Evolutionary conservation across 1,140 invertebrate genomes (phyloP).

Genomic region (Mactra quadrangularis): DNA sequence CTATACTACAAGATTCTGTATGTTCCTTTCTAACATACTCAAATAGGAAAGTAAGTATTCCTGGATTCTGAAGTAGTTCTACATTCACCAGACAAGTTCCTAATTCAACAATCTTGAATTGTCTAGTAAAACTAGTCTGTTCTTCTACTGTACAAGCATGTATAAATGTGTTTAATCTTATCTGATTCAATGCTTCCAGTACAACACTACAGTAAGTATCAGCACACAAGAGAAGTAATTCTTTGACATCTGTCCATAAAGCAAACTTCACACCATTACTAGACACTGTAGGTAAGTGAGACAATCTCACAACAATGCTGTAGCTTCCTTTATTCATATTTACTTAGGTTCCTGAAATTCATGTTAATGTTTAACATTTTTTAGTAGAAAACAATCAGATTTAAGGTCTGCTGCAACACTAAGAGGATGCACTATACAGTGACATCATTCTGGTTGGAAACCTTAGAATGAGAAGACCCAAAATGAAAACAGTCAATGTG

Average conservation of each 20-base stretch:
- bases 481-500: too few species aligned
- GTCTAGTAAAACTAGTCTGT: slow-evolving; percentile 29
- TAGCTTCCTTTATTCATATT: neutral
- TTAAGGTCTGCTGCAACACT: too few species aligned
- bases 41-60: neutral
- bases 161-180: slow-evolving; percentile 14
- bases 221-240: slow-evolving; percentile 43
- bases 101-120: slow-evolving; percentile 21
- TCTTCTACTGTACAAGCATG: slow-evolving; percentile 44
- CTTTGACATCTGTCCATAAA: slow-evolving; percentile 46
- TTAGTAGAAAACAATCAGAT: too few species aligned
- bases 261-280: slow-evolving; percentile 16
- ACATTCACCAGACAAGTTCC: slow-evolving; percentile 53
- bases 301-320: slow-evolving; percentile 6
- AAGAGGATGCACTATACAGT: too few species aligned
- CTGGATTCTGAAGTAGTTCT: neutral
- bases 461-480: too few species aligned
- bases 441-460: too few species aligned
- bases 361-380: too few species aligned
- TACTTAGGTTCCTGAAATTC: too few species aligned
- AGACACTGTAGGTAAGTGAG: slow-evolving; percentile 26
- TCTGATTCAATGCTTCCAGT: slow-evolving; percentile 28
- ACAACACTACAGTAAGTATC: slow-evolving; percentile 33
- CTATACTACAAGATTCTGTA: neutral
- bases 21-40: slow-evolving; percentile 44